phyloP scores from a whole-genome alignment of 2,888 invertebrate species.

The Phrixothrix hirtus region DNA sequence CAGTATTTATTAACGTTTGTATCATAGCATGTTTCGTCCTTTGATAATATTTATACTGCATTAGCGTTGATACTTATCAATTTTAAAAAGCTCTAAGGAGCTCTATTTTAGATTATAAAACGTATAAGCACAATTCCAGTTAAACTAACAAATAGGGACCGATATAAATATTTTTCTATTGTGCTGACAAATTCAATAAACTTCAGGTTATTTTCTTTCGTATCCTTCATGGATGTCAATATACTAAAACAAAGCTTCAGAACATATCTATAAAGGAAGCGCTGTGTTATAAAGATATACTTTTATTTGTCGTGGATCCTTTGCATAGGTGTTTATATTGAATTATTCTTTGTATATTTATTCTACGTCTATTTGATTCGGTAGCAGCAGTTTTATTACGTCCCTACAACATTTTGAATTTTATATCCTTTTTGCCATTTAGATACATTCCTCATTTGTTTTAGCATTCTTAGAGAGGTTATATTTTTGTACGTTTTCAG shows the following conservation, averaged over 20 bases:
- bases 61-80: too few relatives aligned
- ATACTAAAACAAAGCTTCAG: slow-evolving; percentile 11
- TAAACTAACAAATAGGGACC: too few relatives aligned
- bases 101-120: too few relatives aligned
- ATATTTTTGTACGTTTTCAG: slow-evolving; percentile 20
- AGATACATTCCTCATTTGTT: slow-evolving; percentile 24
- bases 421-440: slow-evolving; percentile 24
- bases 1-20: too few relatives aligned
- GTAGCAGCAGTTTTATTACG: slow-evolving; percentile 29
- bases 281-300: slow-evolving; percentile 20
- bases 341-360: slow-evolving; percentile 33
- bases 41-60: too few relatives aligned
- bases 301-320: slow-evolving; percentile 26
- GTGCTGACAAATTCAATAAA: too few relatives aligned
- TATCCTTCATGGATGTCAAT: slow-evolving; percentile 2
- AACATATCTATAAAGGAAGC: slow-evolving; percentile 16
- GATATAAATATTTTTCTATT: too few relatives aligned
- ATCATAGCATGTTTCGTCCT: too few relatives aligned
- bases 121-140: too few relatives aligned
- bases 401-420: slow-evolving; percentile 25
- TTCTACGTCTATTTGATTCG: slow-evolving; percentile 28
- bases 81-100: too few relatives aligned
- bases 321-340: slow-evolving; percentile 31
- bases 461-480: slow-evolving; percentile 19
- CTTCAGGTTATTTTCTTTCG: background rate